phyloP scores from a whole-genome alignment of 2,797 vertebrate species.

The Channallabes apus region DNA sequence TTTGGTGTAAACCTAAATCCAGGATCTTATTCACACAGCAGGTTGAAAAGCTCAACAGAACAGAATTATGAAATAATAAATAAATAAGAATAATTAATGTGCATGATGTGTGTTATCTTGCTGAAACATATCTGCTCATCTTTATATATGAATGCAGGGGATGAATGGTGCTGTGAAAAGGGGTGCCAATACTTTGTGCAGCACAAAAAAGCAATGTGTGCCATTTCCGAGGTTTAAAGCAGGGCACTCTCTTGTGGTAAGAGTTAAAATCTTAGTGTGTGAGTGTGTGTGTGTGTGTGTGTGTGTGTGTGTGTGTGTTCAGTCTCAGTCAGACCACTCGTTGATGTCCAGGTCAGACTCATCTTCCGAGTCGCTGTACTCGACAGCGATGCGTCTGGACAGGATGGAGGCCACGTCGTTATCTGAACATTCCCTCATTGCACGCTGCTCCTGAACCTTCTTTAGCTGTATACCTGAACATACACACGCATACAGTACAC shows the following conservation, averaged over 20 bases:
- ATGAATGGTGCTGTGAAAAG: no score
- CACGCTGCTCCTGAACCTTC: conserved; percentile 93
- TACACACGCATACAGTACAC: not conserved
- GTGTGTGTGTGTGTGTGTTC: not conserved
- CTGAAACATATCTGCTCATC: not conserved
- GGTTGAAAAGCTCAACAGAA: no score
- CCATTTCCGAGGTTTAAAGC: not conserved
- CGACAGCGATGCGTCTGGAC: conserved; percentile 93
- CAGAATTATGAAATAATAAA: not conserved
- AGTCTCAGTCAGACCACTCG: conserved; percentile 88
- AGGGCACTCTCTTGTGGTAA: not conserved
- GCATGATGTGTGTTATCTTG: no score
- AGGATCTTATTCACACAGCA: not conserved
- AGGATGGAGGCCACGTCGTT: conserved; percentile 94
- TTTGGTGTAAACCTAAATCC: not conserved
- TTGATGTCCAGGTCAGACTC: conserved; percentile 93
- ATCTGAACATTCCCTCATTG: conserved; percentile 85
- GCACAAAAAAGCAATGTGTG: not conserved
- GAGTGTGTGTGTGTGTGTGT: conserved; percentile 9
- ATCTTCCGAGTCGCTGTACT: conserved; percentile 92
- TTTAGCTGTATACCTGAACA: conserved; percentile 89
- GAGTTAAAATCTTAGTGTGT: not conserved
- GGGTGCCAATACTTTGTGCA: conserved; percentile 12
- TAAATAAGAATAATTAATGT: not conserved
- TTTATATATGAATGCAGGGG: no score